phyloP scores from a whole-genome alignment of 2,113 vertebrate genomes.

The Tapirus terrestris region DNA sequence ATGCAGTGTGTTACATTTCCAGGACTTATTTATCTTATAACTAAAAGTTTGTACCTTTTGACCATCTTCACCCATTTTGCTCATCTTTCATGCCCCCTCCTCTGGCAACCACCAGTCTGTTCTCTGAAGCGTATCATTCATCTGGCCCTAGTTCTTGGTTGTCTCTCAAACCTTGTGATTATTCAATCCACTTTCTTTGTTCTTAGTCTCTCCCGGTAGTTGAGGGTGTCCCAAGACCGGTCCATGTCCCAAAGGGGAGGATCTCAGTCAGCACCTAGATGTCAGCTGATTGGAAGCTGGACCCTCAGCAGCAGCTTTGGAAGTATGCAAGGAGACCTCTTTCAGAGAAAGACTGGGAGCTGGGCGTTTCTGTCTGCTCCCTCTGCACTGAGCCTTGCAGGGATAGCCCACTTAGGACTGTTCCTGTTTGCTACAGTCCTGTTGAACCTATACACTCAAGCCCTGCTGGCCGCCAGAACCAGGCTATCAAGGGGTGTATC shows the following conservation, averaged over 20 bases:
- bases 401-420: background rate
- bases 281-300: background rate
- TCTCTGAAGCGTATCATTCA: background rate
- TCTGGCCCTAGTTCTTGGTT: background rate
- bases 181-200: background rate
- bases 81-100: rapidly evolving
- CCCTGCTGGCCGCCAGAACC: background rate
- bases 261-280: background rate
- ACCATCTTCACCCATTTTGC: background rate
- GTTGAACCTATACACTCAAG: background rate
- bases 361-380: background rate
- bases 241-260: background rate
- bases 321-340: background rate
- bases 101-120: background rate
- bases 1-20: rapidly evolving
- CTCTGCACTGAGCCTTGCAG: background rate
- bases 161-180: background rate
- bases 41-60: background rate
- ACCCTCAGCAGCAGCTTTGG: background rate
- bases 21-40: background rate
- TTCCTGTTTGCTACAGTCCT: background rate
- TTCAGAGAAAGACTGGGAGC: background rate
- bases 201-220: background rate
- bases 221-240: background rate
- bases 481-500: background rate